Evolutionary conservation across 2,797 vertebrate genomes (phyloP).

Genomic region (Rhynchotus rufescens): DNA sequence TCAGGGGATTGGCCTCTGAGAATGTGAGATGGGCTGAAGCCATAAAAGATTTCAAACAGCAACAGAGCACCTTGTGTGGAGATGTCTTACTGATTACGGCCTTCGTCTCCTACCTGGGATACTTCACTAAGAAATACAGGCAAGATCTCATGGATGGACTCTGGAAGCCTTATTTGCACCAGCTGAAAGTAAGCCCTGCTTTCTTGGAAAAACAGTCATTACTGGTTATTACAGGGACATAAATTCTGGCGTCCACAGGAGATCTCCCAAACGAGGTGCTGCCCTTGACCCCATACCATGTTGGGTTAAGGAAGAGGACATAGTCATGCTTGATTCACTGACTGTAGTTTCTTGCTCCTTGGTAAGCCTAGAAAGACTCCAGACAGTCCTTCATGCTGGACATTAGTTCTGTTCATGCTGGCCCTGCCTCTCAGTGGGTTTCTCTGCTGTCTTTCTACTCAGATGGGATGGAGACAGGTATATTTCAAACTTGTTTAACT

Average conservation of each 20-base stretch:
- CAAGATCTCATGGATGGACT: slow-evolving; percentile 87
- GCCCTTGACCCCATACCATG: rapidly evolving
- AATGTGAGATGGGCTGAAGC: slow-evolving; percentile 94
- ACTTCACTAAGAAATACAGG: slow-evolving; percentile 92
- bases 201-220: neutral
- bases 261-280: neutral
- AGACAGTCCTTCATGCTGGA: neutral
- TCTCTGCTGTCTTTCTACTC: neutral
- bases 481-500: neutral
- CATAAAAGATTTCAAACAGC: slow-evolving; percentile 84
- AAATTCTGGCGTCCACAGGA: neutral
- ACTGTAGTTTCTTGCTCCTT: neutral
- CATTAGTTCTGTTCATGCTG: neutral
- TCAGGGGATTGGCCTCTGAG: slow-evolving; percentile 91
- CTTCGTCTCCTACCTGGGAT: slow-evolving; percentile 95
- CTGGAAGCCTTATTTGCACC: slow-evolving; percentile 91
- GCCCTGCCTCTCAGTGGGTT: neutral
- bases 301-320: rapidly evolving
- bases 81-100: slow-evolving; percentile 91
- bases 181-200: slow-evolving; percentile 83
- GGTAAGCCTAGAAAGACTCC: slow-evolving; percentile 1
- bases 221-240: neutral
- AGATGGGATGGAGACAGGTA: neutral
- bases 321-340: neutral
- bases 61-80: slow-evolving; percentile 91